A percentile compares a stretch with the other conserved stretches of the same genome.
These are phyloP conservation scores for Xestobium rufovillosum DNA, from an alignment of 2,888 invertebrate genomes.

Conservation along the genomic window DNA sequence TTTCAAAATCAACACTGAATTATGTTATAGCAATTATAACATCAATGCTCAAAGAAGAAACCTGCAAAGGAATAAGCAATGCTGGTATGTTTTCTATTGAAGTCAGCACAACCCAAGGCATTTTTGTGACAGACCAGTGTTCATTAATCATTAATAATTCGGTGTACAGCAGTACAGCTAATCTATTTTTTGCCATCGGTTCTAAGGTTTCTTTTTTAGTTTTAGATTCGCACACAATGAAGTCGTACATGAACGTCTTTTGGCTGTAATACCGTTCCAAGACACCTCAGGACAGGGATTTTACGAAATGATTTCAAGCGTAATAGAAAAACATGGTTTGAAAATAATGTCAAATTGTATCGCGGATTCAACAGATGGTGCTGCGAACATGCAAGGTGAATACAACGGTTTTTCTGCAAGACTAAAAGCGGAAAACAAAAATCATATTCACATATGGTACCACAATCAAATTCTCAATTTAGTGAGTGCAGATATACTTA, in stretches of 20 bases:
- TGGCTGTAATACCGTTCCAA: conserved; percentile 11
- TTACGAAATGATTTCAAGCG: conserved; percentile 9
- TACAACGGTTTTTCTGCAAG: conserved; percentile 18
- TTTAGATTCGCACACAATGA: too few species aligned
- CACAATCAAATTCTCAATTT: too few species aligned
- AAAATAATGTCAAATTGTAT: conserved; percentile 19
- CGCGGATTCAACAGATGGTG: conserved; percentile 20
- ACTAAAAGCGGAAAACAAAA: conserved; percentile 14
- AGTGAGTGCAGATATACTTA: too few species aligned
- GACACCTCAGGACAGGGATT: conserved; percentile 12
- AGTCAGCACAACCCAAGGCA: conserved; percentile 17
- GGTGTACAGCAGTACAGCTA: conserved; percentile 15
- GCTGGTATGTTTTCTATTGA: conserved; percentile 16
- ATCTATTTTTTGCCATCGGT: too few species aligned
- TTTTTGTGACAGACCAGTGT: conserved; percentile 17
- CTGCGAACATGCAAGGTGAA: conserved; percentile 20
- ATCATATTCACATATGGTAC: conserved; percentile 12
- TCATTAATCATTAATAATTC: conserved; percentile 15
- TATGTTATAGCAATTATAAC: conserved; percentile 11
- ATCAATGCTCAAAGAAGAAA: conserved; percentile 10
- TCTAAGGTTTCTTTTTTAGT: too few species aligned
- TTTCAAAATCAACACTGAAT: conserved; percentile 14
- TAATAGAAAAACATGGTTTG: conserved; percentile 9
- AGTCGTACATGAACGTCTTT: conserved; percentile 15
- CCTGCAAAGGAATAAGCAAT: conserved; percentile 10